phyloP scores from a whole-genome alignment of 2,888 invertebrate species.

The Lepidocyrtinus sp. region DNA sequence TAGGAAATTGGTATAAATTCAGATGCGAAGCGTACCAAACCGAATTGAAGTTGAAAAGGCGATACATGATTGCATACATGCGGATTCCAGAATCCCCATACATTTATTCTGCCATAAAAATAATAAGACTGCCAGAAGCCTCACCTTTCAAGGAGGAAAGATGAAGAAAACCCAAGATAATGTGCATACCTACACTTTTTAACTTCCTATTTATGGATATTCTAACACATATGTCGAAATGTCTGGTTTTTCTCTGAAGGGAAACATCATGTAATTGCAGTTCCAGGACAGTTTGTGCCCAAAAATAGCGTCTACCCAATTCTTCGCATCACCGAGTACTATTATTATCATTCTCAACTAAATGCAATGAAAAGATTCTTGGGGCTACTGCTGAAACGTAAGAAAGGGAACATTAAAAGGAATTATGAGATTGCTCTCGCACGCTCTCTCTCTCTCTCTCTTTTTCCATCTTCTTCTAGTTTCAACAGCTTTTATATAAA shows the following conservation, averaged over 20 bases:
- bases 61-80: conserved; percentile 11
- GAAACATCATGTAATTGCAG: conserved; percentile 11
- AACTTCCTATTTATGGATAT: conserved; percentile 18
- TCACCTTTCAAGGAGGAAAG: conserved; percentile 48
- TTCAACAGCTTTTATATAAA: conserved; percentile 8
- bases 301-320: conserved; percentile 15
- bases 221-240: neutral
- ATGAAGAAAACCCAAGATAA: conserved; percentile 18
- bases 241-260: conserved; percentile 21
- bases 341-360: conserved; percentile 9
- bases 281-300: conserved; percentile 10
- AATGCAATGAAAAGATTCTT: conserved; percentile 21
- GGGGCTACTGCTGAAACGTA: conserved; percentile 19
- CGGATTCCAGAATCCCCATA: neutral
- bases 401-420: conserved; percentile 50
- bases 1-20: neutral
- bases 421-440: conserved; percentile 45
- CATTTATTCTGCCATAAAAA: conserved; percentile 21
- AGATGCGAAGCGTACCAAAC: conserved; percentile 26
- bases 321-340: conserved; percentile 14
- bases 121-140: conserved; percentile 35
- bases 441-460: conserved; percentile 12
- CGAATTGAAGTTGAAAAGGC: conserved; percentile 7
- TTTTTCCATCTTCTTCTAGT: neutral
- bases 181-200: conserved; percentile 3